Evolutionary conservation across 1,140 invertebrate genomes (phyloP).

Genomic region (Drosophila equinoxialis): DNA sequence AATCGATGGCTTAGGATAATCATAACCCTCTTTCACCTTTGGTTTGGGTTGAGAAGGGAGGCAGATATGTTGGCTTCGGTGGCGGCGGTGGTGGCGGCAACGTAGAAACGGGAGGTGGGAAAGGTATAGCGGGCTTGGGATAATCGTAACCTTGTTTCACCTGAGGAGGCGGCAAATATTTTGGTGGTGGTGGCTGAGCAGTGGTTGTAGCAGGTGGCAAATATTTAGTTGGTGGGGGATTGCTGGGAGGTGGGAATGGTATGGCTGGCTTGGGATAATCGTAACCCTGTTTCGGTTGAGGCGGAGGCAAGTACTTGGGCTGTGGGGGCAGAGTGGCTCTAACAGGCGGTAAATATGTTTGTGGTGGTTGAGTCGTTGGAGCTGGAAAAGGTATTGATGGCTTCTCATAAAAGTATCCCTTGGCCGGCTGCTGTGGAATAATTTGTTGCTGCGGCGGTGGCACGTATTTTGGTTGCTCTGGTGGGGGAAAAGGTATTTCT

Average conservation of each 20-base stretch:
- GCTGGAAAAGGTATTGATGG: slow-evolving; percentile 52
- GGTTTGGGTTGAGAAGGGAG: slow-evolving; percentile 20
- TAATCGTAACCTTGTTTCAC: slow-evolving; percentile 53
- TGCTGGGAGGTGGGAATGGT: slow-evolving; percentile 50
- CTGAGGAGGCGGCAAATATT: slow-evolving; percentile 27
- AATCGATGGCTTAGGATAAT: slow-evolving; percentile 62
- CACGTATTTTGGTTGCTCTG: slow-evolving; percentile 40
- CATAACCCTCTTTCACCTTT: slow-evolving; percentile 49
- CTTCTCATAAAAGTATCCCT: slow-evolving; percentile 59
- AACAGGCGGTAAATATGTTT: slow-evolving; percentile 40
- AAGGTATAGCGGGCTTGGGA: slow-evolving; percentile 60
- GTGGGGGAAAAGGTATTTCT: slow-evolving; percentile 50
- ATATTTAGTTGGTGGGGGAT: slow-evolving; percentile 43
- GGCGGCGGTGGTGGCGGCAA: slow-evolving; percentile 39
- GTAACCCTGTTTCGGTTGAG: slow-evolving; percentile 47
- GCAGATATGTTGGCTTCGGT: slow-evolving; percentile 32
- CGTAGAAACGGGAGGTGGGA: slow-evolving; percentile 46
- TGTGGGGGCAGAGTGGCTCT: slow-evolving; percentile 33
- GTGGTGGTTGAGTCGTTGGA: slow-evolving; percentile 21
- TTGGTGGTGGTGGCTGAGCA: slow-evolving; percentile 26
- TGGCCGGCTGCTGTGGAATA: slow-evolving; percentile 36
- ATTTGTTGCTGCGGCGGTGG: too few species aligned
- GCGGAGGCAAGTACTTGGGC: slow-evolving; percentile 50
- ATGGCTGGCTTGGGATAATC: slow-evolving; percentile 58
- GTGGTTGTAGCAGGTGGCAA: slow-evolving; percentile 41